phyloP scores from a whole-genome alignment of 2,113 vertebrate species.

The Istiophorus platypterus region DNA sequence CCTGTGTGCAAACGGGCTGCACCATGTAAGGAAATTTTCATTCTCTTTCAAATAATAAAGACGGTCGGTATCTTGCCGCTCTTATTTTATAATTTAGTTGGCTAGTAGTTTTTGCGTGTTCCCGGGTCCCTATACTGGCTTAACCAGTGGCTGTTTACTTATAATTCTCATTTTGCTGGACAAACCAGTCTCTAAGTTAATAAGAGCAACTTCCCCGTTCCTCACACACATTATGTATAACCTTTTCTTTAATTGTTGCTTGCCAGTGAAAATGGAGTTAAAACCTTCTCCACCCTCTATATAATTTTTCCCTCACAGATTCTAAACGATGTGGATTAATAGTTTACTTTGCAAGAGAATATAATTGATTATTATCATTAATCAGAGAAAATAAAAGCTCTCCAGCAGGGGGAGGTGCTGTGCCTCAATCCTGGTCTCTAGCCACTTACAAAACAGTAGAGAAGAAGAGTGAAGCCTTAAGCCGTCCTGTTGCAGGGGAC shows the following conservation, averaged over 20 bases:
- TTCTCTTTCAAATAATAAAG: not conserved
- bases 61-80: not conserved
- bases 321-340: too few species aligned
- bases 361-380: too few species aligned
- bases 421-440: not conserved
- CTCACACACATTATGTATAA: too few species aligned
- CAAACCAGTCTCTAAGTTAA: too few species aligned
- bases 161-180: too few species aligned
- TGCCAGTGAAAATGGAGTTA: too few species aligned
- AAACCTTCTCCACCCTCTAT: too few species aligned
- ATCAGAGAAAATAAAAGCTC: fast-evolving
- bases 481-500: not conserved
- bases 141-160: too few species aligned
- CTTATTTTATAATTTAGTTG: not conserved
- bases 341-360: too few species aligned
- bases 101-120: not conserved
- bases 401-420: not conserved
- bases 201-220: too few species aligned
- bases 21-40: not conserved
- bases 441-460: not conserved
- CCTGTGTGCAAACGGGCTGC: slow-evolving; percentile 48
- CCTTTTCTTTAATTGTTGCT: too few species aligned
- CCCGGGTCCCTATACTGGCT: not conserved
- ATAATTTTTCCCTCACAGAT: too few species aligned
- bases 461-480: slow-evolving; percentile 6